These are phyloP conservation scores for Diachasmimorpha longicaudata DNA, from an alignment of 1,140 invertebrate genomes.

Conservation along the genomic window DNA sequence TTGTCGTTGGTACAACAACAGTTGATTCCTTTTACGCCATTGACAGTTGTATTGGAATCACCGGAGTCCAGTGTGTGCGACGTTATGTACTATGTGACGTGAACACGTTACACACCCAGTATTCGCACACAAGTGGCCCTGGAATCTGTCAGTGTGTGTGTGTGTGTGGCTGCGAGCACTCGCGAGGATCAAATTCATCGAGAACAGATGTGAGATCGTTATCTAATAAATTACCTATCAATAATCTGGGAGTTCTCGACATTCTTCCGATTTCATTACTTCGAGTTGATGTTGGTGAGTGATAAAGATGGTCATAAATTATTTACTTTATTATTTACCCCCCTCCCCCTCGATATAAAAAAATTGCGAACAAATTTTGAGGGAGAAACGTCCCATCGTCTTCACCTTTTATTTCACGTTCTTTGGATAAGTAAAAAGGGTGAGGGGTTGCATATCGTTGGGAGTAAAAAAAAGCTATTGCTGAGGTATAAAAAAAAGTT, in stretches of 20 bases:
- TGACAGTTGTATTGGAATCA: conserved; percentile 16
- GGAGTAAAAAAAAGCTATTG: not conserved
- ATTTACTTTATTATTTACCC: no score
- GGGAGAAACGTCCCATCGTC: no score
- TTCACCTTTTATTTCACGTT: no score
- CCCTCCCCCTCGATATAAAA: no score
- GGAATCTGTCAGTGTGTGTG: not conserved
- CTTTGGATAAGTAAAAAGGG: no score
- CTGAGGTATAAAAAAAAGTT: conserved; percentile 10
- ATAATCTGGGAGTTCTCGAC: not conserved
- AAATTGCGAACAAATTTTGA: no score
- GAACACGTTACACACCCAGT: not conserved
- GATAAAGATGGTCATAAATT: no score
- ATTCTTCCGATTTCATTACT: not conserved
- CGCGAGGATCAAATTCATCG: not conserved
- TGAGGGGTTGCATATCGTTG: not conserved
- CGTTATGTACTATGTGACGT: not conserved
- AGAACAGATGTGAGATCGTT: not conserved
- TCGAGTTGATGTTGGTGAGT: not conserved
- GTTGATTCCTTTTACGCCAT: conserved; percentile 12
- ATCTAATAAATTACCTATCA: conserved; percentile 4
- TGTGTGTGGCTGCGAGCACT: not conserved
- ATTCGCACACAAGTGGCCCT: not conserved
- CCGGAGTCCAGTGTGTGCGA: not conserved
- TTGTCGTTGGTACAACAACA: conserved; percentile 11